Base-by-base conservation (phyloP, 2,888 invertebrate genomes). In the Boloria euphrosyne region DNA sequence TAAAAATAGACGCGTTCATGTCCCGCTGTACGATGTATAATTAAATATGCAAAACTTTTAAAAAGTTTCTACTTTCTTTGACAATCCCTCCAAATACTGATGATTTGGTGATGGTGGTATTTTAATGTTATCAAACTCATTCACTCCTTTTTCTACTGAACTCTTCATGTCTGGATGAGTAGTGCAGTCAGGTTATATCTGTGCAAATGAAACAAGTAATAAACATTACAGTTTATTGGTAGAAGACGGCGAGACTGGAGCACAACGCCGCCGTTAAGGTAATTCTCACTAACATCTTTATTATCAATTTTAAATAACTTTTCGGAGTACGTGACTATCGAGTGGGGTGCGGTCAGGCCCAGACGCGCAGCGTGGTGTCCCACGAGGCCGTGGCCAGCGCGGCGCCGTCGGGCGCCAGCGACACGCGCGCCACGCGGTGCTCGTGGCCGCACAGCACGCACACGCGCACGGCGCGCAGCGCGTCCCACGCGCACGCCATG, bases 401-500 rank as follows among this genome's bases (percentile, higher is more conserved):
- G 46, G 99, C 98, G 71, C 99, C 99, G 93, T 99, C 99, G 58
- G 99, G 99, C 67, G 99, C 98, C 50, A 98, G 97, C 87, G 96
- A 96, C 71, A 98, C 94, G 89, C 96, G 96, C 61, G 97, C 96
- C 52, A 98, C 98, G 80, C 98, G 94, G 90, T 99, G 98, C 92
- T 99, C 99, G 90, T 99, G 99, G 1, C 98, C 98, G 86, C 98
- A 98, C 66, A 99, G 92, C 75, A 98, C 94, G 81, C 97, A 96
- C 58, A 98, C 96, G 71, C 99, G 94, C 77, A 95, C 95, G 75
- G 97, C 98, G 84, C 99, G 99, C 72, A 99, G 93, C 47, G 98
- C 98, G 91, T 99, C 99, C 99, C 99, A 99, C 46, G 98, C 97
- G 89, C 98, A 98, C 62, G 99, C 98, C 46, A 98, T 99, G 90